Evolutionary conservation across 1,140 invertebrate species (phyloP), one percentile per base, ranked within the genome.

Genomic region (Drosophila insularis): DNA sequence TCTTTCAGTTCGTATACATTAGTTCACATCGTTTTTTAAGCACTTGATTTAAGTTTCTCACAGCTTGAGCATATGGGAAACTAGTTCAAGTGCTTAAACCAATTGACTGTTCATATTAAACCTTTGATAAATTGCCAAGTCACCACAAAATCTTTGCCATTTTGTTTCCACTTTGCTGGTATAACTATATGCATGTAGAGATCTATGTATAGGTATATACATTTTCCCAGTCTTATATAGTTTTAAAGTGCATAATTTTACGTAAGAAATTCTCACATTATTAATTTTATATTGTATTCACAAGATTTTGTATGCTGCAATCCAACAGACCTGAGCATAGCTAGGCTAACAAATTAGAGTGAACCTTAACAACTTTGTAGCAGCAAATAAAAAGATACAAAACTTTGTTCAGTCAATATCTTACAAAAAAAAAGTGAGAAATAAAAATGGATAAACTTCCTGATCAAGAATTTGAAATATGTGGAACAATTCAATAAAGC

Each of bases 251-350:
- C 43, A 53, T 31, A 66, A 54, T 69, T 81, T 85, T 71, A 82
- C 69, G 76, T 81, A 87, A 87, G 80, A 89, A 89, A 82, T 89
- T 87, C 82, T 89, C 82, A 87, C 82, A 89, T 87, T 82, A 76
- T 71, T 74, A 77, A 89, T 89, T 71, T 73, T 67, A 68, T 78
- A 87, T 87, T 87, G 82, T 87, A 62, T 66, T 37, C 76, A 72
- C 63, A 40, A 73, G 72, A 87, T 80, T 71, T 82, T 59, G 56
- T 74, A 72, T 82, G 82, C 54, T 67, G 74, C 74, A 78, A 77
- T 43, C 55, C 17, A 50, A 50, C 43, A 19, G 11, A 55, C n/a
- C 5, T 43, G 39, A 43, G 37, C 54, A 31, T 14, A 64, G 58
- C 63, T 80, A 46, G 68, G 58, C 61, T 58, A 55, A 68, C 43